Evolutionary conservation across 2,797 vertebrate genomes (phyloP).

Genomic region (Trematomus bernacchii): DNA sequence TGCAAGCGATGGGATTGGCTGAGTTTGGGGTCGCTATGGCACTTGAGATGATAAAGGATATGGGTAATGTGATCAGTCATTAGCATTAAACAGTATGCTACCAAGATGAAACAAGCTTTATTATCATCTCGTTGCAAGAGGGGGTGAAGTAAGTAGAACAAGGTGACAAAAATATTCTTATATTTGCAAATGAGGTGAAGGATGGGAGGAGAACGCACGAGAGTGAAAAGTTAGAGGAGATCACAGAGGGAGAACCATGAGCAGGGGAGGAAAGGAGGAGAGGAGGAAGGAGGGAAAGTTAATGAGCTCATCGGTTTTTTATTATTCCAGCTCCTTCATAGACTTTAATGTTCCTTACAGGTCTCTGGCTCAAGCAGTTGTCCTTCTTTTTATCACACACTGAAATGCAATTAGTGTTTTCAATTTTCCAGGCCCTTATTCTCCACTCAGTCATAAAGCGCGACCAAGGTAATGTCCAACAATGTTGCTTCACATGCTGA

Average conservation of each 20-base stretch:
- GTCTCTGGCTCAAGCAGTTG: slow-evolving; percentile 51
- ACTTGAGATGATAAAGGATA: slow-evolving; percentile 74
- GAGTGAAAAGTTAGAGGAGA: slow-evolving; percentile 9
- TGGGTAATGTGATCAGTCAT: slow-evolving; percentile 73
- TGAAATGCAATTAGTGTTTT: slow-evolving; percentile 64
- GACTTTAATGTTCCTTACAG: slow-evolving; percentile 54
- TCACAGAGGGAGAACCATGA: slow-evolving; percentile 22
- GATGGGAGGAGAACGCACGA: slow-evolving; percentile 1
- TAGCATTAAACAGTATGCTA: slow-evolving; percentile 63
- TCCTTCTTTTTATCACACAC: slow-evolving; percentile 56
- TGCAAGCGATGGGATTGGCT: slow-evolving; percentile 64
- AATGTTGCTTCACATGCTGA: slow-evolving; percentile 40
- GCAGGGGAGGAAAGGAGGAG: slow-evolving; percentile 2
- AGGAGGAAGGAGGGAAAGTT: slow-evolving; percentile 35
- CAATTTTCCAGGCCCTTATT: slow-evolving; percentile 52
- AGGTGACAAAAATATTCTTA: slow-evolving; percentile 20
- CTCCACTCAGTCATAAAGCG: slow-evolving; percentile 51
- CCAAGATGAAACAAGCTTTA: slow-evolving; percentile 54
- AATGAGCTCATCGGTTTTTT: slow-evolving; percentile 56
- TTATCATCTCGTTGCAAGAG: slow-evolving; percentile 42
- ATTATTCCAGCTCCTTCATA: slow-evolving; percentile 49
- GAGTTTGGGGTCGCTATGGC: slow-evolving; percentile 64
- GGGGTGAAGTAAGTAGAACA: slow-evolving; percentile 37
- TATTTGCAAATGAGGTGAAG: slow-evolving; percentile 25
- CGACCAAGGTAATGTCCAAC: slow-evolving; percentile 48